Evolutionary conservation across 2,113 vertebrate species (phyloP).

Genomic region (Balaeniceps rex): DNA sequence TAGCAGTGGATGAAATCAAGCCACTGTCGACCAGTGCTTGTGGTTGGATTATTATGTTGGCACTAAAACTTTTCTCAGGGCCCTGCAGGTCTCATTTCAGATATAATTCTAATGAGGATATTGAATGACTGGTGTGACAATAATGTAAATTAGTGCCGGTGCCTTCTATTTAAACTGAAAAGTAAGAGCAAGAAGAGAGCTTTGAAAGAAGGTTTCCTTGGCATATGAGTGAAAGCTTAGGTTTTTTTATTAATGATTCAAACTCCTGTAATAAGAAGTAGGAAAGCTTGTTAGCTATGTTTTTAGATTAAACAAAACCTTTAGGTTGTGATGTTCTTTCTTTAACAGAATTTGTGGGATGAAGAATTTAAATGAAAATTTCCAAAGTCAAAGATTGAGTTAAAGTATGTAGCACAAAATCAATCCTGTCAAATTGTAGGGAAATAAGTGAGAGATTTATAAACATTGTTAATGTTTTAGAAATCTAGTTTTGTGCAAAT

Average conservation of each 20-base stretch:
- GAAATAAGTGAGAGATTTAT: slow-evolving; percentile 64
- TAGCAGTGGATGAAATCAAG: not conserved
- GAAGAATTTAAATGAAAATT: slow-evolving; percentile 52
- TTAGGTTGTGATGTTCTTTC: slow-evolving; percentile 53
- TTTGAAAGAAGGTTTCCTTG: slow-evolving; percentile 36
- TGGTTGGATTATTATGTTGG: not conserved
- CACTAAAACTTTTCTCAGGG: not conserved
- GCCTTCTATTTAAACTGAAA: slow-evolving; percentile 29
- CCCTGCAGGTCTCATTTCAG: slow-evolving; percentile 33
- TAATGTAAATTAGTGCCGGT: slow-evolving; percentile 44
- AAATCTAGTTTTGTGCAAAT: slow-evolving; percentile 63
- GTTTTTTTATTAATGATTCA: slow-evolving; percentile 31
- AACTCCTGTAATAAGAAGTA: slow-evolving; percentile 15
- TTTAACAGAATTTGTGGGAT: slow-evolving; percentile 46
- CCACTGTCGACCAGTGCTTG: not conserved
- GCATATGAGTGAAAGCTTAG: slow-evolving; percentile 57
- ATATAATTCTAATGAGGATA: slow-evolving; percentile 25
- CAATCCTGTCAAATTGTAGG: slow-evolving; percentile 59
- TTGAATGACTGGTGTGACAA: slow-evolving; percentile 54
- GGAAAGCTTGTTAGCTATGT: slow-evolving; percentile 31
- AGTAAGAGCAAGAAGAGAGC: slow-evolving; percentile 23
- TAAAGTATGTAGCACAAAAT: slow-evolving; percentile 60
- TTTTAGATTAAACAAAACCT: slow-evolving; percentile 57
- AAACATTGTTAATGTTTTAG: slow-evolving; percentile 71
- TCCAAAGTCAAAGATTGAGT: slow-evolving; percentile 36